These are phyloP conservation scores for Caenorhabditis virilis DNA, from an alignment of 2,888 invertebrate species.

Conservation along the genomic window DNA sequence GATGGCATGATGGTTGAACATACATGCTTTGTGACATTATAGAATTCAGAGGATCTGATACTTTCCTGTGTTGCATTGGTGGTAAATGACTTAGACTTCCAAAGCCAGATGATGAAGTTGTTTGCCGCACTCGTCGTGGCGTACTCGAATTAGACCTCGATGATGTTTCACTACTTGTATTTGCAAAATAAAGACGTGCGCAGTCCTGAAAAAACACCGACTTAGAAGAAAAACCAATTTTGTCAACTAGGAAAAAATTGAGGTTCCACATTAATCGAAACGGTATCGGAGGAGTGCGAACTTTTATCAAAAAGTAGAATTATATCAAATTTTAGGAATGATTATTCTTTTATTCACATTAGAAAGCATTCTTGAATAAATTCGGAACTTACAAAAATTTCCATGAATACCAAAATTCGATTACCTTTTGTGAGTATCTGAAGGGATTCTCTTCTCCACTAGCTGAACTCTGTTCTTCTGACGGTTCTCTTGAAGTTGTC, in stretches of 20 bases:
- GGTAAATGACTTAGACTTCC: slow-evolving; percentile 44
- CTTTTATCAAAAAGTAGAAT: not conserved
- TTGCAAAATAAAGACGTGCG: too few relatives aligned
- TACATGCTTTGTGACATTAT: slow-evolving; percentile 53
- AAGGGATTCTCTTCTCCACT: too few relatives aligned
- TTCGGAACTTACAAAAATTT: not conserved
- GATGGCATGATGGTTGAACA: slow-evolving; percentile 8
- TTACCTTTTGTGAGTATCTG: too few relatives aligned
- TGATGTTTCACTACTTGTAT: too few relatives aligned
- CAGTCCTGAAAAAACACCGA: too few relatives aligned
- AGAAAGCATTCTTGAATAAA: not conserved
- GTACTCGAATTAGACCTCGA: slow-evolving; percentile 26
- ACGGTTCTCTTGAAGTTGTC: slow-evolving; percentile 11
- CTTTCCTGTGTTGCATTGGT: slow-evolving; percentile 24
- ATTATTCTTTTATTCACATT: not conserved
- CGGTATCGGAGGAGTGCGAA: not conserved
- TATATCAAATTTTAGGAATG: too few relatives aligned
- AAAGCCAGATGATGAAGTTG: slow-evolving; percentile 41
- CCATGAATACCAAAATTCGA: not conserved
- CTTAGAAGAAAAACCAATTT: too few relatives aligned
- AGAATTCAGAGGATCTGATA: slow-evolving; percentile 15
- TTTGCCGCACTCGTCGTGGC: slow-evolving; percentile 28
- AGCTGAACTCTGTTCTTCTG: slow-evolving; percentile 23
- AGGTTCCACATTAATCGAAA: too few relatives aligned
- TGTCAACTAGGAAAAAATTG: too few relatives aligned